Base-by-base conservation (phyloP, 2,888 invertebrate genomes). In the Xylota sylvarum region DNA sequence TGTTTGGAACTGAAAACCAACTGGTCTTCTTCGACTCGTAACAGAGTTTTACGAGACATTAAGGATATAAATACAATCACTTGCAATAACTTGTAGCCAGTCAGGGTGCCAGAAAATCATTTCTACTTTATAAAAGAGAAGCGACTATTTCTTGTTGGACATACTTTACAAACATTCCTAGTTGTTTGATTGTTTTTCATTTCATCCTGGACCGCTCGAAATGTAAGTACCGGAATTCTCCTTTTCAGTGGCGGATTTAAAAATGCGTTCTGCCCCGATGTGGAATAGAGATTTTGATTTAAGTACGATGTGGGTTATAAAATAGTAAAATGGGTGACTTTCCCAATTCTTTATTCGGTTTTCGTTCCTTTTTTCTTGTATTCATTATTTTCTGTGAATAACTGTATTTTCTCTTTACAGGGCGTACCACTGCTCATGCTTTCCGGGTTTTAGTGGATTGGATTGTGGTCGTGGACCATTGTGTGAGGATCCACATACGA, bases 401-500 rank as follows among this genome's bases (percentile, higher is more conserved):
- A 56, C 65, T 50, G 48, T 78, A 37, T 87, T 81, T 73, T 82
- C 62, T 56, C 65, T 84, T 88, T 88, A 80, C 88, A 97, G 97
- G 90, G 94, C 94, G 79, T 97, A 96, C 92, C 94, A 93, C 90
- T 97, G 97, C 92, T 94, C 95, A 76, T 98, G 98, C 92, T 97
- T 97, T 92, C 94, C 95, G 70, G 96, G 96, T 50, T 97, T 96
- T 93, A 95, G 94, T 69, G 97, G 97, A 5, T 88, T 72, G 62
- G 95, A 95, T 91, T 98, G 97, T 91, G 96, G 97, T 52, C 94
- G 94, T 89, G 97, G 97, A 12, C 96, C 96, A 0, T 94, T 96
- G 76, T 98, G 98, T 92, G 94, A 95, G 82, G 94, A 94, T 76
- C 93, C 94, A 52, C 94, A 94, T 80, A 93, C 93, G 79, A 93